These are phyloP conservation scores for Euura lappo DNA, from an alignment of 1,140 invertebrate species.

Conservation along the genomic window DNA sequence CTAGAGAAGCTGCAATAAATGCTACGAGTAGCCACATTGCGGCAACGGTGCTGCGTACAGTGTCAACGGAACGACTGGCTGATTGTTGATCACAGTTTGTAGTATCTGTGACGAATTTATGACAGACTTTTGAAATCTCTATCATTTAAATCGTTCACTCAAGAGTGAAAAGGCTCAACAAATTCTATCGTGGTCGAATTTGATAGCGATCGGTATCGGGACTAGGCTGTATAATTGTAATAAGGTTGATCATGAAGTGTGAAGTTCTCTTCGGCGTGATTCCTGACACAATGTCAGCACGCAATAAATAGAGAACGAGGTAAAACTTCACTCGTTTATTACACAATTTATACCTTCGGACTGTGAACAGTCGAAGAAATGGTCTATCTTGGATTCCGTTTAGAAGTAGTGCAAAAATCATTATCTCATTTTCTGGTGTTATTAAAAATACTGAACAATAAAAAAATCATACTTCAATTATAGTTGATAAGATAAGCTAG, in stretches of 20 bases:
- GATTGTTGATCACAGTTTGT: neutral
- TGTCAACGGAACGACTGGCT: neutral
- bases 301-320: neutral
- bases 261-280: neutral
- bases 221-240: neutral
- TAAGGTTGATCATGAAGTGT: neutral
- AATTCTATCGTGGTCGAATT: too few relatives aligned
- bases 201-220: neutral
- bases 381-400: too few relatives aligned
- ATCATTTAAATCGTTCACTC: neutral
- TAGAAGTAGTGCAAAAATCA: too few relatives aligned
- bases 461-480: too few relatives aligned
- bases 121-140: neutral
- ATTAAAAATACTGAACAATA: too few relatives aligned
- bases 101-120: neutral
- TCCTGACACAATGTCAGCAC: neutral
- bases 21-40: neutral
- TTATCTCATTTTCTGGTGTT: too few relatives aligned
- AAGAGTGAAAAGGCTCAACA: neutral
- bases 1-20: neutral
- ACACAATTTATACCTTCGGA: too few relatives aligned
- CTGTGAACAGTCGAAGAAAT: too few relatives aligned
- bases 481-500: too few relatives aligned
- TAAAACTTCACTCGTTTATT: too few relatives aligned
- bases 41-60: neutral